Percentiles rank a stretch among this genome's conserved stretches.
These are phyloP conservation scores for Argyrosomus regius DNA, from an alignment of 2,797 vertebrate genomes.

Conservation along the genomic window DNA sequence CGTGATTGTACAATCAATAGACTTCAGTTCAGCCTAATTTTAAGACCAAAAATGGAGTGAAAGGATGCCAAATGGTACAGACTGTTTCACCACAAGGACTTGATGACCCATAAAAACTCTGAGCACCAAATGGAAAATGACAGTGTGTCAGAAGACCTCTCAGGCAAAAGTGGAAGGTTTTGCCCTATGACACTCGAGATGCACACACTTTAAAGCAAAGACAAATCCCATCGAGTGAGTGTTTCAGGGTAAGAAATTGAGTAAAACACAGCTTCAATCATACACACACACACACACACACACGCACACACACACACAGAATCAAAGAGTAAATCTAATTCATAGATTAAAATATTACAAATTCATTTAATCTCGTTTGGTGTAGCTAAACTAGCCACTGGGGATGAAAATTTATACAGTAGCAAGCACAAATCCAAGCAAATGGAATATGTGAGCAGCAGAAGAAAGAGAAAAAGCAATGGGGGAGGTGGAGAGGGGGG, in stretches of 20 bases:
- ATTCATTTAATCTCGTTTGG: not conserved
- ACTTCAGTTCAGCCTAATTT: slow-evolving; percentile 17
- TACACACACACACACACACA: not conserved
- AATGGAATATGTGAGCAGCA: slow-evolving; percentile 22
- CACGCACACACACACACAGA: not conserved
- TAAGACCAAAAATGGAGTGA: slow-evolving; percentile 6
- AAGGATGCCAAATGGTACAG: slow-evolving; percentile 16
- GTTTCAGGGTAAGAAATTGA: not conserved
- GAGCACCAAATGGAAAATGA: slow-evolving; percentile 63
- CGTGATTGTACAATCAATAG: slow-evolving; percentile 36
- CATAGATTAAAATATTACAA: slow-evolving; percentile 14
- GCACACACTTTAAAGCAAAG: slow-evolving; percentile 31
- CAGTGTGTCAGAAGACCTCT: slow-evolving; percentile 68
- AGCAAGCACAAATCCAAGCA: slow-evolving; percentile 23
- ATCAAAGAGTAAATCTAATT: slow-evolving; percentile 11
- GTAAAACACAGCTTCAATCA: slow-evolving; percentile 1
- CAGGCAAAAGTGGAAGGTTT: slow-evolving; percentile 59
- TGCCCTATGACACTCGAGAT: slow-evolving; percentile 52
- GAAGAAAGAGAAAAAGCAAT: slow-evolving; percentile 24
- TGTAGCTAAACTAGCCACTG: slow-evolving; percentile 19
- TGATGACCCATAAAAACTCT: slow-evolving; percentile 46
- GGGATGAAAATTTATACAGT: not conserved
- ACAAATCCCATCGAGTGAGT: slow-evolving; percentile 6
- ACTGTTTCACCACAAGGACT: not conserved
- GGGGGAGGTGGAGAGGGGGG: not conserved